Evolutionary conservation across 2,113 vertebrate species (phyloP).

Genomic region (Caracal caracal): DNA sequence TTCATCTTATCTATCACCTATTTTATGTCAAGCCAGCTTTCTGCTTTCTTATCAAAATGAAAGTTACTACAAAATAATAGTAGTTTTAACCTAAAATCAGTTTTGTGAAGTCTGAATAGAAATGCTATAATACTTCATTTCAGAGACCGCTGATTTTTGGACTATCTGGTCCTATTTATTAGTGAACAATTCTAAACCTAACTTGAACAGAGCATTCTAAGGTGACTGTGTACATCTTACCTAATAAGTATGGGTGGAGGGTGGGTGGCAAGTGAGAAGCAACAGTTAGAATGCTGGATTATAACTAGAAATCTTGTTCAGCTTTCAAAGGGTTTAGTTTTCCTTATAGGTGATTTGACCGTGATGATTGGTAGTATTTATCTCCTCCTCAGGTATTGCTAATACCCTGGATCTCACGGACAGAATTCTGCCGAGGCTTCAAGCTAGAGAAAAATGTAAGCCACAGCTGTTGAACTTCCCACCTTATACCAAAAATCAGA

Average conservation of each 20-base stretch:
- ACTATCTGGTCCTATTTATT: background rate
- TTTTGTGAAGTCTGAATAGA: slow-evolving; percentile 36
- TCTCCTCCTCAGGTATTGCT: slow-evolving; percentile 89
- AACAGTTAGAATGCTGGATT: background rate
- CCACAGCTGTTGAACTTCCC: slow-evolving; percentile 93
- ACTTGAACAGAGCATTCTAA: background rate
- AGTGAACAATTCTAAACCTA: background rate
- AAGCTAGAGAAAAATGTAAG: slow-evolving; percentile 85
- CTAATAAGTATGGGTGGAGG: background rate
- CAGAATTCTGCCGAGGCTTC: slow-evolving; percentile 92
- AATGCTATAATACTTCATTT: background rate
- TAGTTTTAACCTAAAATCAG: background rate
- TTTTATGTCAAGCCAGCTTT: slow-evolving; percentile 31
- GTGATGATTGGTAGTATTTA: background rate
- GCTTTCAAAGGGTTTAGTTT: background rate
- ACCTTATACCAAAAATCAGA: slow-evolving; percentile 93
- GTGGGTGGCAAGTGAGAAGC: background rate
- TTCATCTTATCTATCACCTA: background rate
- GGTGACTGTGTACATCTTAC: background rate
- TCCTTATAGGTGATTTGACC: background rate
- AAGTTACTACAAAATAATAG: background rate
- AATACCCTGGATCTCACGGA: slow-evolving; percentile 96
- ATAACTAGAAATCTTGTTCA: background rate
- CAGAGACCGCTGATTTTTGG: background rate
- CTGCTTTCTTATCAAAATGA: slow-evolving; percentile 25